A percentile compares a stretch with the other conserved stretches of the same genome.
Conservation (phyloP, 2,113 vertebrate genomes). For the Mionectes macconnelli region DNA sequence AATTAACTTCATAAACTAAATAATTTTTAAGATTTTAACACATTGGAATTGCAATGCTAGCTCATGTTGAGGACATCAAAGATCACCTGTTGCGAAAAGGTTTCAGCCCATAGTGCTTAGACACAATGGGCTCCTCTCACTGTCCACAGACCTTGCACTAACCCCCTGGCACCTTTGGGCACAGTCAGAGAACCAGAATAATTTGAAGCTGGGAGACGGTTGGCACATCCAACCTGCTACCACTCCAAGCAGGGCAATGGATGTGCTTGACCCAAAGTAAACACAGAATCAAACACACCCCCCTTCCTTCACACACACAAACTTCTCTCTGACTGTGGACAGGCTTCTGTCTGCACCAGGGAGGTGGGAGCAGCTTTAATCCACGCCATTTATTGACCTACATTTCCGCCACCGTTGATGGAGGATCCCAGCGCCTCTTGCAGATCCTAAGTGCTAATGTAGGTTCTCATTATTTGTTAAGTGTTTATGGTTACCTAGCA, state of each 20-base stretch:
- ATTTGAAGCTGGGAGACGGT: rapidly evolving
- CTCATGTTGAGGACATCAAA: no score
- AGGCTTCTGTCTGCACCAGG: no score
- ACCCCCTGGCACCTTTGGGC: neutral
- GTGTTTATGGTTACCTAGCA: neutral
- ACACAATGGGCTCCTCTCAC: neutral
- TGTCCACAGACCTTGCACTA: neutral
- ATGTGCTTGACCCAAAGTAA: no score
- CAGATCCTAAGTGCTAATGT: neutral
- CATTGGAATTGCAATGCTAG: neutral
- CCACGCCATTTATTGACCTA: no score
- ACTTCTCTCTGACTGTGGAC: no score
- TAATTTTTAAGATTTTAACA: neutral
- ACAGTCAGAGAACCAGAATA: neutral
- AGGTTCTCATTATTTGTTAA: neutral
- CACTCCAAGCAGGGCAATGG: neutral
- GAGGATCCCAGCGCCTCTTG: neutral
- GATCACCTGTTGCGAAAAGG: neutral
- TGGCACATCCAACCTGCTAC: neutral
- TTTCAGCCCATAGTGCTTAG: neutral
- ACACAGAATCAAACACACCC: no score
- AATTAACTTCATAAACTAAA: neutral
- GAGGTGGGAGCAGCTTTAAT: no score
- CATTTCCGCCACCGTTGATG: neutral
- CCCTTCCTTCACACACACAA: no score